Evolutionary conservation across 2,888 invertebrate genomes (phyloP), one percentile per base, ranked within the genome.

Genomic region (Oxycera nigricornis): DNA sequence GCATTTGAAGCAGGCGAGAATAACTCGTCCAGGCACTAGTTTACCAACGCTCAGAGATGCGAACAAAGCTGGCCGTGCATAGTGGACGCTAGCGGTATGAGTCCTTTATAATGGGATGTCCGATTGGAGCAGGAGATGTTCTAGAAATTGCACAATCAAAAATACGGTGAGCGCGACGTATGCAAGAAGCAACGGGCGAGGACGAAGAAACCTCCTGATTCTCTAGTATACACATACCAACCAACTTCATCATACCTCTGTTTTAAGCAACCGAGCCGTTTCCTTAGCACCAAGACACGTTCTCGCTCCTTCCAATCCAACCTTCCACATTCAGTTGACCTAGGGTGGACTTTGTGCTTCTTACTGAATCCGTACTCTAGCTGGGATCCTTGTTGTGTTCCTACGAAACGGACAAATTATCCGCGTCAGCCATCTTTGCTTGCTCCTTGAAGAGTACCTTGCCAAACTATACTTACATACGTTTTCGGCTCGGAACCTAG

Each of bases 341-440:
- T n/a, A 28, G 39, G 41, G 20, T 57, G 20, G 20, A 24, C 72
- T 24, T 57, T 14, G 31, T 4, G 20, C 24, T 68, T 50, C 68
- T 68, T 52, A 50, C 24, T 39, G 50, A 59, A 59, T 41, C 41
- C 72, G 9, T 68, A 3, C 52, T 11, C 30, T 14, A 28, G 68
- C 30, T 31, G 1, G 41, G 22, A n/a, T 59, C 39, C 41, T 72
- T 74, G 65, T 55, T 70, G 59, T 52, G 72, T 65, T 76, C 59
- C 65, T 74, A 74, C 72, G 67, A 74, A 74, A 74, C 72, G 73
- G 74, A 76, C 74, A 76, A 74, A 76, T 74, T 74, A 74, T 74
- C 59, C 76, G 76, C 76, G 76, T 74, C 73, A 76, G 74, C 76
- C 76, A 76, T 74, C 76, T 76, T 76, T 76, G 72, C 74, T 73